phyloP scores from a whole-genome alignment of 2,888 invertebrate species.

The Abscondita cerata region DNA sequence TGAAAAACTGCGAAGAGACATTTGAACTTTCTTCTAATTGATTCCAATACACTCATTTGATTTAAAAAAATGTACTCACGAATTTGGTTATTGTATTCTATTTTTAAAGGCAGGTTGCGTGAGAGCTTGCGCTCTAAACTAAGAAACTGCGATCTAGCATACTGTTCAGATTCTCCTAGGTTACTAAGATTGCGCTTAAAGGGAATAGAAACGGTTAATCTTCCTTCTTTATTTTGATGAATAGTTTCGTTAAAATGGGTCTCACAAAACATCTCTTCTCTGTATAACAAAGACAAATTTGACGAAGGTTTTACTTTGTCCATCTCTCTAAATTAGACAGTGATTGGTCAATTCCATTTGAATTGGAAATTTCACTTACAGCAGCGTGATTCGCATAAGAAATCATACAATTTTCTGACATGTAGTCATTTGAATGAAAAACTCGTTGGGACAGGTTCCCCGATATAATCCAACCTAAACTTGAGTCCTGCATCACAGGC shows the following conservation, averaged over 20 bases:
- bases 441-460: too few relatives aligned
- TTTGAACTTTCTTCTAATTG: not conserved
- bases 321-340: too few relatives aligned
- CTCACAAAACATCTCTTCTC: not conserved
- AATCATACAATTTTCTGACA: too few relatives aligned
- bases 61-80: not conserved
- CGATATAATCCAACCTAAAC: too few relatives aligned
- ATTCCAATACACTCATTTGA: not conserved
- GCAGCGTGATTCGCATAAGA: too few relatives aligned
- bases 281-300: not conserved
- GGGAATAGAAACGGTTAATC: not conserved
- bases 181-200: not conserved
- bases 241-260: not conserved
- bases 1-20: not conserved
- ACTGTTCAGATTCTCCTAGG: not conserved
- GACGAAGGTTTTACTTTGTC: not conserved
- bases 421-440: too few relatives aligned
- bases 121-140: not conserved
- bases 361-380: too few relatives aligned
- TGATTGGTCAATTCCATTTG: too few relatives aligned
- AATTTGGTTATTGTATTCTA: not conserved
- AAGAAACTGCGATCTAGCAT: not conserved
- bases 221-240: not conserved
- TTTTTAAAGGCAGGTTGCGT: not conserved
- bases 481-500: too few relatives aligned